phyloP scores from a whole-genome alignment of 1,140 invertebrate species.

The Drosophila sulfurigaster region DNA sequence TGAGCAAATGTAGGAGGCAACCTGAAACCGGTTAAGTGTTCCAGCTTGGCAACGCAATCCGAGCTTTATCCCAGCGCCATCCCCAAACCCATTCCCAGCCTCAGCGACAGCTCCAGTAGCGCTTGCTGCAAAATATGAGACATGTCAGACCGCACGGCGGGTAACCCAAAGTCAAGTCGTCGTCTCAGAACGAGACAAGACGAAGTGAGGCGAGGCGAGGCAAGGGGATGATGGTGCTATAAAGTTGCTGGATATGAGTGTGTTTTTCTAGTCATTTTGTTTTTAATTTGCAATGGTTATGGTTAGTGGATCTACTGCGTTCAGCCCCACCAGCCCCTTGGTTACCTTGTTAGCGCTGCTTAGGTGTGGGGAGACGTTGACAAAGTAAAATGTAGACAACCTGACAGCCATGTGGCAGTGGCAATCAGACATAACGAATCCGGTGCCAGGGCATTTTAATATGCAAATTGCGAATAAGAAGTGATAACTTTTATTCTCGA shows the following conservation, averaged over 20 bases:
- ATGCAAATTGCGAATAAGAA: conserved; percentile 66
- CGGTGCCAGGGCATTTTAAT: conserved; percentile 58
- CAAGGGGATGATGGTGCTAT: conserved; percentile 4
- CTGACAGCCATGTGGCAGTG: conserved; percentile 49
- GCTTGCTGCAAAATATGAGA: conserved; percentile 60
- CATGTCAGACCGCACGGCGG: conserved; percentile 45
- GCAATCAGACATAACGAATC: conserved; percentile 66
- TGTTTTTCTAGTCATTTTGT: conserved; percentile 58
- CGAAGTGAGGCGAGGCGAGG: conserved; percentile 4
- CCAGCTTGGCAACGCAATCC: conserved; percentile 56
- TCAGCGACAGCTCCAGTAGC: conserved; percentile 9
- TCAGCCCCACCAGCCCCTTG: not conserved
- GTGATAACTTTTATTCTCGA: conserved; percentile 45
- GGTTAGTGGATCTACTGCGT: conserved; percentile 19
- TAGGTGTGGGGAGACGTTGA: conserved; percentile 31
- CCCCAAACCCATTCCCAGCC: not conserved
- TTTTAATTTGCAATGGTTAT: conserved; percentile 69
- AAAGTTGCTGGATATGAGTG: conserved; percentile 30
- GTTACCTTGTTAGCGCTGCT: not conserved
- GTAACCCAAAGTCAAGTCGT: conserved; percentile 30
- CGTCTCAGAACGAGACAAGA: not conserved
- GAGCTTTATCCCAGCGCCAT: conserved; percentile 35
- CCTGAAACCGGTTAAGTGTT: conserved; percentile 74
- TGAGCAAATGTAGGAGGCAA: conserved; percentile 73
- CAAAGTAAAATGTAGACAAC: conserved; percentile 65